Conservation (phyloP, 1,140 invertebrate genomes). For the Lerema accius region DNA sequence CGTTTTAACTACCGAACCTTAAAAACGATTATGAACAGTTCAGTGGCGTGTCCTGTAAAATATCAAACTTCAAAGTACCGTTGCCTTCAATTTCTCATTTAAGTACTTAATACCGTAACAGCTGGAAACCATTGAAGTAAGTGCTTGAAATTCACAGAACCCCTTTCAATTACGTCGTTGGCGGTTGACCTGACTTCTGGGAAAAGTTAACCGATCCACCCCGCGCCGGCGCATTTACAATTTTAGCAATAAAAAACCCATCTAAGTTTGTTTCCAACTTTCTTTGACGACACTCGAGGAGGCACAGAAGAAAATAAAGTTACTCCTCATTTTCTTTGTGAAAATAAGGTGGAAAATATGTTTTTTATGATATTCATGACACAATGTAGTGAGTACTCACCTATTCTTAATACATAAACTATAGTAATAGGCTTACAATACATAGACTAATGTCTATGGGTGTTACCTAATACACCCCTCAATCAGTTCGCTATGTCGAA, state of each 20-base stretch:
- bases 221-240: constrained; percentile 18
- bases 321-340: neutral
- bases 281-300: neutral
- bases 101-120: constrained; percentile 4
- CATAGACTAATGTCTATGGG: too few relatives aligned
- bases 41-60: too few relatives aligned
- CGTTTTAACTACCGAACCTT: too few relatives aligned
- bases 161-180: constrained; percentile 20
- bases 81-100: too few relatives aligned
- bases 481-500: too few relatives aligned
- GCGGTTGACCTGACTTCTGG: constrained; percentile 19
- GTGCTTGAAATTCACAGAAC: constrained; percentile 13
- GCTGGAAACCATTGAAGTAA: constrained; percentile 21
- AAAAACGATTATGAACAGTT: too few relatives aligned
- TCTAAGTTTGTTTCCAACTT: constrained; percentile 16
- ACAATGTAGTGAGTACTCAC: too few relatives aligned
- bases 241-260: constrained; percentile 20
- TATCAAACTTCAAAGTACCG: too few relatives aligned
- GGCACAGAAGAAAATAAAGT: constrained; percentile 3
- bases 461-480: too few relatives aligned
- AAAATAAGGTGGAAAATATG: neutral
- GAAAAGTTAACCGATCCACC: constrained; percentile 18
- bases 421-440: too few relatives aligned
- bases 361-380: neutral
- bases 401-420: too few relatives aligned